These are phyloP conservation scores for Drosophila navojoa DNA, from an alignment of 1,140 invertebrate genomes.

Conservation along the genomic window DNA sequence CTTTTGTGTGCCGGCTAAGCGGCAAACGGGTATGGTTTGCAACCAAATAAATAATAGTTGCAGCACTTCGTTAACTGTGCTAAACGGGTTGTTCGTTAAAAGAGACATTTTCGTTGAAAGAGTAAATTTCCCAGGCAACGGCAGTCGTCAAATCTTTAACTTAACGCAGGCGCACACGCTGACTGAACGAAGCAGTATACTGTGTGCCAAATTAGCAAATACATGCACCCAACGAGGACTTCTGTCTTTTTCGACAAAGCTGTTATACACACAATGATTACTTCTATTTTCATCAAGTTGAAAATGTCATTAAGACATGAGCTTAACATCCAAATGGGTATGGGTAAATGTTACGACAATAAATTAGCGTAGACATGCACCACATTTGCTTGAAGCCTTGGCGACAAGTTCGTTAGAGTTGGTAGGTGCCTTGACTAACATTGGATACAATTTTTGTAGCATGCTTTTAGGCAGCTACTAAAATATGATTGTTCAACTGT, in stretches of 20 bases:
- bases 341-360: background rate
- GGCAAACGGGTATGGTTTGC: too few relatives aligned
- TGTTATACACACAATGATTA: background rate
- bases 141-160: background rate
- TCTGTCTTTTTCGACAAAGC: background rate
- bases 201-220: background rate
- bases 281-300: background rate
- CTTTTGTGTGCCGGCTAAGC: background rate
- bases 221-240: background rate
- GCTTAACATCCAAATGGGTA: too few relatives aligned
- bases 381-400: background rate
- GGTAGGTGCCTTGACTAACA: background rate
- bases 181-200: background rate
- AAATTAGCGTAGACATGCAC: background rate
- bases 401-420: too few relatives aligned
- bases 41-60: too few relatives aligned
- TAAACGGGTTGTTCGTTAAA: background rate
- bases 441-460: background rate
- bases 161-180: background rate
- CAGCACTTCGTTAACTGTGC: conserved; percentile 3
- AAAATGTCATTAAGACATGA: background rate
- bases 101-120: conserved; percentile 3
- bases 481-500: too few relatives aligned
- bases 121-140: background rate
- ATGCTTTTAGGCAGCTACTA: conserved; percentile 1